Evolutionary conservation across 2,113 vertebrate species (phyloP).

Genomic region (Nestor notabilis): DNA sequence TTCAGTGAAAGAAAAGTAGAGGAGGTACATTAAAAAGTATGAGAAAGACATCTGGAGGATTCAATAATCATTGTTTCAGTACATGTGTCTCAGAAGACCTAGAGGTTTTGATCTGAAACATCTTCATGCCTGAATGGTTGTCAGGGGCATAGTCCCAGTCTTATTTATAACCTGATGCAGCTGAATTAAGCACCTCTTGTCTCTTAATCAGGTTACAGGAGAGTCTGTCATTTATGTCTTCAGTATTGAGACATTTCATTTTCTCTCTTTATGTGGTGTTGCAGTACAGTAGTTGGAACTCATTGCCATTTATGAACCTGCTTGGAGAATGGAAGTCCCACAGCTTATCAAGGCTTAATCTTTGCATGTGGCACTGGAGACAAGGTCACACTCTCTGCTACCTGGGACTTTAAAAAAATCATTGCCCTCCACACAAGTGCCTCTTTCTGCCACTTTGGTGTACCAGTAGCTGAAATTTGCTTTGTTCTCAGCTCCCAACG

Average conservation of each 20-base stretch:
- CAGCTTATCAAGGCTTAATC: neutral
- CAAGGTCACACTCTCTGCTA: neutral
- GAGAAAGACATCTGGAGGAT: neutral
- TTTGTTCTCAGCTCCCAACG: accelerated
- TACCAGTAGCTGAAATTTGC: neutral
- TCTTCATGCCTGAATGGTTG: neutral
- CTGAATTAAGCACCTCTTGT: neutral
- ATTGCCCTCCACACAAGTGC: neutral
- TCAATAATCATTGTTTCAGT: neutral
- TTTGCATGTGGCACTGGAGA: neutral
- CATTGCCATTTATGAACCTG: neutral
- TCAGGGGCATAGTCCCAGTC: neutral
- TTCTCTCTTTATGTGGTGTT: neutral
- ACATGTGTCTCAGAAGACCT: neutral
- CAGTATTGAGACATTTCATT: neutral
- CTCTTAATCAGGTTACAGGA: neutral
- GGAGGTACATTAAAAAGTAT: neutral
- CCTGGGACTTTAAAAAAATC: neutral
- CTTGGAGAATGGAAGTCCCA: neutral
- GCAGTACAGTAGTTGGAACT: neutral
- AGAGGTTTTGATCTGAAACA: neutral
- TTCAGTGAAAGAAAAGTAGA: neutral
- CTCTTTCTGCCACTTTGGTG: neutral
- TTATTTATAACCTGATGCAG: neutral
- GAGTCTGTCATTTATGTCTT: neutral